Base-by-base conservation (phyloP, 1,140 invertebrate species). In the Stenopsyche tienmushanensis region DNA sequence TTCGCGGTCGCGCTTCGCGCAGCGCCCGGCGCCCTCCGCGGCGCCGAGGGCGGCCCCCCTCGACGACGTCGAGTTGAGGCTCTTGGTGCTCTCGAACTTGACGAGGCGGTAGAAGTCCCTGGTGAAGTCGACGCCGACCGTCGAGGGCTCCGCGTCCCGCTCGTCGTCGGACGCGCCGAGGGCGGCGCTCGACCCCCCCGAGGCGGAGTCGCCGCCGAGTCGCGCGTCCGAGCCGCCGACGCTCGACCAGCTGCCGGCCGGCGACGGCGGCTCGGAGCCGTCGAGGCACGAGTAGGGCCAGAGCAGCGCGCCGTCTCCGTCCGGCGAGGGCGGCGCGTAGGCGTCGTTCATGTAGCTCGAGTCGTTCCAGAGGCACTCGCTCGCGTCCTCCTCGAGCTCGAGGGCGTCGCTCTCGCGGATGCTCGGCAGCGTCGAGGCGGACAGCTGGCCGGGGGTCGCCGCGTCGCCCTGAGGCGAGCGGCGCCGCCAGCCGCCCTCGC, bases 81-180 rank as follows among this genome's bases (percentile, higher is more conserved):
- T 90, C 73, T 89, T 89, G 60, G 86, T 89, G 74, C 88, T 90
- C 76, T 90, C 90, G 72, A 90, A 90, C 76, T 89, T 90, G 26
- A 90, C 89, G 52, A 91, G 82, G 23, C 88, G 83, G 72, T 85
- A 85, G 76, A 90, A 91, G 76, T 91, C 90, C 64, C 88, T 79
- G 3, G 89, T 90, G 69, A 91, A 91, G 75, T 90, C 87, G 2
- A 87, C 85, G n/a, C 88, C 89, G 7, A 89, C 80, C 3, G 84
- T 83, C 0, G 87, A 84, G 54, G 85, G 83, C 67, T 88, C 86
- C 3, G 83, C 78, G 50, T 77, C 83, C 5, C 13, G 29, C 59
- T 84, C 83, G 71, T 88, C 86, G 69, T 83, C 84, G 65, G 78
- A 83, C 47, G 84, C 86, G 65, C 86, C 88, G 58, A 88, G 75